These are phyloP conservation scores for Tympanuchus pallidicinctus DNA, from an alignment of 2,113 vertebrate species.

Conservation along the genomic window DNA sequence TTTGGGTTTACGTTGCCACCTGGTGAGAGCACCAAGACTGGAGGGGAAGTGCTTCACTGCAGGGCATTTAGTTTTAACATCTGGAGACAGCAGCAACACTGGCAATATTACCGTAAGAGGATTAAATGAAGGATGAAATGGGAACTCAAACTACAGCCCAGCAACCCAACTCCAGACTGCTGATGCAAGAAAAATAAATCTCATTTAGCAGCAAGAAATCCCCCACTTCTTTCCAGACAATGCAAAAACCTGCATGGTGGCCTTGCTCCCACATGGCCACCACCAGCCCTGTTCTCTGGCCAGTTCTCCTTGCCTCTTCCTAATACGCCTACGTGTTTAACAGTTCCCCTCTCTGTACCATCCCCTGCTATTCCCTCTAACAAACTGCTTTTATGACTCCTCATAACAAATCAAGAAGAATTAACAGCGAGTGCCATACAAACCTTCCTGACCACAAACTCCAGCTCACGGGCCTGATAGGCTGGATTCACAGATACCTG, in stretches of 20 bases:
- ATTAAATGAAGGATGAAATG: not conserved
- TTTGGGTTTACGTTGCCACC: not conserved
- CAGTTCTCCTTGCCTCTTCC: not conserved
- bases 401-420: not conserved
- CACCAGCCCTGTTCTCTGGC: not conserved
- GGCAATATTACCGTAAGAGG: accelerated
- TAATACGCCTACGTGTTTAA: not conserved
- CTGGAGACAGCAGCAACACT: not conserved
- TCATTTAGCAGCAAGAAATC: not conserved
- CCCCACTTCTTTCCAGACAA: not conserved
- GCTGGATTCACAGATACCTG: slow-evolving; percentile 95
- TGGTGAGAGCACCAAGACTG: not conserved
- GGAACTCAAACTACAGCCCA: not conserved
- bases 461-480: slow-evolving; percentile 87
- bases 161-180: not conserved
- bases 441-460: slow-evolving; percentile 88
- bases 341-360: not conserved
- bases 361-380: not conserved
- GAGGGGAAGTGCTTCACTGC: not conserved
- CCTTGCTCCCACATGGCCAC: not conserved
- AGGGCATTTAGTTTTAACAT: not conserved
- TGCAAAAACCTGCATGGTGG: not conserved
- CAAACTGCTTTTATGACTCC: not conserved
- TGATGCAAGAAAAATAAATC: not conserved
- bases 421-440: not conserved